A percentile compares a stretch with the other conserved stretches of the same genome.
These are phyloP conservation scores for Drosophila kurseongensis DNA, from an alignment of 1,140 invertebrate genomes.

Conservation along the genomic window DNA sequence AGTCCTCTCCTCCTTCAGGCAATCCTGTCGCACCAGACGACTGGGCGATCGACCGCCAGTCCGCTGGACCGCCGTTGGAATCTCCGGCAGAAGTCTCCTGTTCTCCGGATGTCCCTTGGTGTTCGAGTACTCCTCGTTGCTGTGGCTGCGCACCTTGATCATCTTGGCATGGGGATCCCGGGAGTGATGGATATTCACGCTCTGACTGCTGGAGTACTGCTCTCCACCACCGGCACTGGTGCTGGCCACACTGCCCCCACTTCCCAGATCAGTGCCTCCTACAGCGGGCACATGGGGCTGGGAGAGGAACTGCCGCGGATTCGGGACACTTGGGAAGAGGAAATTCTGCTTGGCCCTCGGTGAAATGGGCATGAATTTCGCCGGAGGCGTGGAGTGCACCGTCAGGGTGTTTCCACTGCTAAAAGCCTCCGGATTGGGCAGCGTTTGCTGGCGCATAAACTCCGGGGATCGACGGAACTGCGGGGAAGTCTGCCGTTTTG, in stretches of 20 bases:
- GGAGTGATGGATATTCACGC: conserved; percentile 81
- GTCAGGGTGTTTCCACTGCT: conserved; percentile 75
- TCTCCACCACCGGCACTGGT: conserved; percentile 57
- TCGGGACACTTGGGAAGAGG: conserved; percentile 80
- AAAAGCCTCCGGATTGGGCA: conserved; percentile 82
- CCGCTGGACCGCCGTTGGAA: conserved; percentile 64
- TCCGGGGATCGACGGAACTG: conserved; percentile 83
- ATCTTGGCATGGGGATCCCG: conserved; percentile 80
- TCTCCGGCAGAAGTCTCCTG: conserved; percentile 77
- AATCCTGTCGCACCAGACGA: conserved; percentile 80
- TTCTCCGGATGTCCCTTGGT: conserved; percentile 69
- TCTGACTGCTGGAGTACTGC: conserved; percentile 84
- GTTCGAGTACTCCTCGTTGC: conserved; percentile 84
- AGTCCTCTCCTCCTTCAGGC: conserved; percentile 81
- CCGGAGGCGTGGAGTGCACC: conserved; percentile 68
- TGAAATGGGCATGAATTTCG: conserved; percentile 83
- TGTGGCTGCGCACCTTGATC: conserved; percentile 84
- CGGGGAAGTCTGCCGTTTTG: conserved; percentile 82
- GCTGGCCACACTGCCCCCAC: conserved; percentile 60
- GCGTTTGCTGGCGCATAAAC: conserved; percentile 81
- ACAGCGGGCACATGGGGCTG: conserved; percentile 82
- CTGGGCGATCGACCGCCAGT: conserved; percentile 71
- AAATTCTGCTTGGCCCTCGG: conserved; percentile 83
- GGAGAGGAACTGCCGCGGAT: conserved; percentile 79
- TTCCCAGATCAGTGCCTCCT: conserved; percentile 60